Base-by-base conservation (phyloP, 2,888 invertebrate genomes). In the Pristionchus mayeri region DNA sequence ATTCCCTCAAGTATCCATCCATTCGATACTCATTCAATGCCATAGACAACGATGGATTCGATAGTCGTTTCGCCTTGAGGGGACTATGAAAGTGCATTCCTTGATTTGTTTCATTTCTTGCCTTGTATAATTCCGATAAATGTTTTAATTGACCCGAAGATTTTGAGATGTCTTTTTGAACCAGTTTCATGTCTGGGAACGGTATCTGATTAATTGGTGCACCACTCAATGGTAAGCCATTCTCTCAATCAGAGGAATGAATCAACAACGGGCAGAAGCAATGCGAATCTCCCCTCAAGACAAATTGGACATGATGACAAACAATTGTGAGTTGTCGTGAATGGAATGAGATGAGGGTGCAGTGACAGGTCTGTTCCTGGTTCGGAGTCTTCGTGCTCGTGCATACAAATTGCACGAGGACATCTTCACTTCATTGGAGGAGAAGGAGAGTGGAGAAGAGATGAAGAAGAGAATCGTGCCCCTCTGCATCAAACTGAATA, bases 361-460 rank as follows among this genome's bases (percentile, higher is more conserved):
- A 6, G 6, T 27, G 21, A 13, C 71, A 84, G 84, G 75, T 37
- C 75, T 84, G 7, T 40, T 37, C n/a, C 75, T 84, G 21, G 84
- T 84, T 13, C 84, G 84, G 7, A 24, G n/a, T 37, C 37, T 84
- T 0, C 71, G 84, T 52, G 71, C 84, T 11, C 71, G 75, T 24
- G 75, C 54, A 24, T 27, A 37, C 37, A 84, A 71, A 40, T 7
- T 84, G 37, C 84, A 84, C 21, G n/a, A 82, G 37, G 37, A 63
- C 37, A 82, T 82, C 21, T 63, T 82, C 60, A 63, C 81, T 30
- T 30, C 63, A 3, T n/a, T 82, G 7, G 48, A 82, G 6, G 81
- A 82, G 34, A 37, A 27, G n/a, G 81, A 82, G 3, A 63, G n/a
- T 60, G 60, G 27, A 13, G 30, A 63, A 4, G 63, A 82, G 21